Base-by-base conservation (phyloP, 2,888 invertebrate species). In the Drosophila maculinotata region DNA sequence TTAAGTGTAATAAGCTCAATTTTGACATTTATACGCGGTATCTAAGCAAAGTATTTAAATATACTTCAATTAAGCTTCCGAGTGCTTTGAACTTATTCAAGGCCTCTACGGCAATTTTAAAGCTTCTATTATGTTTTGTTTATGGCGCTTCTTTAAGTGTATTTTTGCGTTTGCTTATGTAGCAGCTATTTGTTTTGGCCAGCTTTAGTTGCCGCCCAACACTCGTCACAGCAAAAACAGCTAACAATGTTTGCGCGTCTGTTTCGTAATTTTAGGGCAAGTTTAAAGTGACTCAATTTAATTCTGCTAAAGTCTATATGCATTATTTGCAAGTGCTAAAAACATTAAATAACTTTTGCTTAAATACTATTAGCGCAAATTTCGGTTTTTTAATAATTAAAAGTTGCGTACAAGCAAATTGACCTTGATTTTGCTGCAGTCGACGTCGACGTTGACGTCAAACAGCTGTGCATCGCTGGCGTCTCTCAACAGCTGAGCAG, bases 241-340 rank as follows among this genome's bases (percentile, higher is more conserved):
- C 59, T 59, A 54, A 73, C 74, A 69, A 83, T 89, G 77, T 89
- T 90, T 52, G 63, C 85, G 48, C 89, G 90, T 47, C 63, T 89
- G 52, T 89, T 90, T 76, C 73, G 76, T 64, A 78, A 80, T 54
- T 87, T 88, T 75, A 88, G 85, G 88, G 89, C 90, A 90, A 89
- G 79, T 69, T 63, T 15, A 51, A 67, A 42, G 28, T 54, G 38
- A 26, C 10, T n/a, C 9, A 17, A 31, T 3, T 15, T 10, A 26
- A 25, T 17, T 71, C 8, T n/a, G 9, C 5, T 35, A 26, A 15
- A 20, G 1, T 33, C 42, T 47, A 14, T 9, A 0, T 4, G 20
- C 3, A 20, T 8, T n/a, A 1, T 12, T 17, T 45, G 35, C 35
- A 14, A 17, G 35, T 15, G 31, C 8, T n/a, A 15, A 20, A 10